Evolutionary conservation across 1,140 invertebrate genomes (phyloP).

Genomic region (Metopolophium dirhodum): DNA sequence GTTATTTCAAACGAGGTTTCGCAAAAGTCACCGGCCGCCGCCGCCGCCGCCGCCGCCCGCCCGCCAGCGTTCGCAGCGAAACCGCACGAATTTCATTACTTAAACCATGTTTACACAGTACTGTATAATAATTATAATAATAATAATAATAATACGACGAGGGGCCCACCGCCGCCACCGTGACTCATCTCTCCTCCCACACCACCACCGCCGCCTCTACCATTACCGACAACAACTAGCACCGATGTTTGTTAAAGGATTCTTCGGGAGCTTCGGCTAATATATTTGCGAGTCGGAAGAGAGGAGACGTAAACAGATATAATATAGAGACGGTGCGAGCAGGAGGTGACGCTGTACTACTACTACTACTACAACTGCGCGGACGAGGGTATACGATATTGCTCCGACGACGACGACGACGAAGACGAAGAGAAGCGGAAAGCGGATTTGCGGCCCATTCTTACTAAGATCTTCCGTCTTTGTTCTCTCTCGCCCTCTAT

Average conservation of each 20-base stretch:
- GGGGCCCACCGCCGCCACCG: too few relatives aligned
- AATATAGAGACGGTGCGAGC: not conserved
- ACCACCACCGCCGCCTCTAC: too few relatives aligned
- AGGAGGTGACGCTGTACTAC: not conserved
- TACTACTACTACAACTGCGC: not conserved
- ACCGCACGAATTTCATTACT: constrained; percentile 53
- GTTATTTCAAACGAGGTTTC: constrained; percentile 34
- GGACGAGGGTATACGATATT: not conserved
- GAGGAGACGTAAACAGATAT: not conserved
- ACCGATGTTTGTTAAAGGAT: constrained; percentile 42
- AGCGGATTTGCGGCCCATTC: not conserved
- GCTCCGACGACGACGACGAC: not conserved
- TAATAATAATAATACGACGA: not conserved
- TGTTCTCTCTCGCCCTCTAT: not conserved
- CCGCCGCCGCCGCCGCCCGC: not conserved
- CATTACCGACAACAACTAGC: not conserved
- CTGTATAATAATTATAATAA: constrained; percentile 20
- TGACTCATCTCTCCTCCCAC: not conserved
- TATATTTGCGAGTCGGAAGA: not conserved
- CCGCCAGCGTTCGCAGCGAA: not conserved
- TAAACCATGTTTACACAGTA: not conserved
- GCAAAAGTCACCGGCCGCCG: not conserved
- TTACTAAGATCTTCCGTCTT: constrained; percentile 30
- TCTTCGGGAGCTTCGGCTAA: not conserved
- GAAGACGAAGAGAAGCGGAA: not conserved